These are phyloP conservation scores for Pedionomus torquatus DNA, from an alignment of 2,113 vertebrate species.

Conservation along the genomic window DNA sequence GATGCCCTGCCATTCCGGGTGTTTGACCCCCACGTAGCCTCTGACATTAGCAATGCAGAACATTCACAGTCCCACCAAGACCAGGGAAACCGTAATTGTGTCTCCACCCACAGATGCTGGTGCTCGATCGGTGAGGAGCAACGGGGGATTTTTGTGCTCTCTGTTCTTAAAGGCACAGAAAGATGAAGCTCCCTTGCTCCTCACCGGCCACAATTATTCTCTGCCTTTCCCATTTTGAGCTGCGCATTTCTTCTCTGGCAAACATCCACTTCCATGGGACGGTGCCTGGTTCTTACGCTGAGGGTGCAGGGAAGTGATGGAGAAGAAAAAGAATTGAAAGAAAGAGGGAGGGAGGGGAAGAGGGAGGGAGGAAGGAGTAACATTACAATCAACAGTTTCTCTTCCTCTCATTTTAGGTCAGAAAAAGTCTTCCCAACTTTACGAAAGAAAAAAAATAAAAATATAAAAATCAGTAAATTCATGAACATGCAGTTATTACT, in stretches of 20 bases:
- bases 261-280: not conserved
- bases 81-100: not conserved
- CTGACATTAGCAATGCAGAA: not conserved
- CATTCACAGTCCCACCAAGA: not conserved
- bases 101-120: not conserved
- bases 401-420: constrained; percentile 19
- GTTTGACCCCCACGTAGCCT: not conserved
- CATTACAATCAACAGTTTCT: constrained; percentile 28
- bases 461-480: constrained; percentile 30
- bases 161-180: not conserved
- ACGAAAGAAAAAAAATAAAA: not conserved
- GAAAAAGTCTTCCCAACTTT: constrained; percentile 44
- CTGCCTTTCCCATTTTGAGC: not conserved
- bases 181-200: not conserved
- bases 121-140: not conserved
- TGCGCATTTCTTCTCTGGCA: not conserved
- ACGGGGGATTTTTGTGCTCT: not conserved
- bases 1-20: not conserved
- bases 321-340: not conserved
- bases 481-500: constrained; percentile 65
- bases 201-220: not conserved
- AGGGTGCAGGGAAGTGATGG: not conserved
- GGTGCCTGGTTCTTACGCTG: not conserved
- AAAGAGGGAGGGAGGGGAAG: not conserved
- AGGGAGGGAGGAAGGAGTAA: not conserved